Conservation (phyloP, 2,888 invertebrate species). For the Drosophila glabriapex region DNA sequence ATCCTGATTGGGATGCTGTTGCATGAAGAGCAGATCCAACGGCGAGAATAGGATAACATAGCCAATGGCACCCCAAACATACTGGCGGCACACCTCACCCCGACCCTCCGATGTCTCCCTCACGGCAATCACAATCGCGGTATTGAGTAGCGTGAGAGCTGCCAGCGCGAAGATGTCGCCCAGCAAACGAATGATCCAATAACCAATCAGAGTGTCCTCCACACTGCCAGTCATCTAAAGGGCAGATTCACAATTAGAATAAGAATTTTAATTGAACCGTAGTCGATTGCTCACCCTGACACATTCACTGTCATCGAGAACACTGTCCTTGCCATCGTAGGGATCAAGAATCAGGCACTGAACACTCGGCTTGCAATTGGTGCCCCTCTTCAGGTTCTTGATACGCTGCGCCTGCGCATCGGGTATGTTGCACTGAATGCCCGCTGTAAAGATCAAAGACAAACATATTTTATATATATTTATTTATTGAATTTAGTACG, state of each 20-base stretch:
- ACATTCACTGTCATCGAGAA: conserved; percentile 90
- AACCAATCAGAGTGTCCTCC: conserved; percentile 89
- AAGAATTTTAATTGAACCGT: background rate
- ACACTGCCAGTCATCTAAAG: conserved; percentile 87
- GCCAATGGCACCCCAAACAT: conserved; percentile 91
- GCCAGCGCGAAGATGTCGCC: conserved; percentile 92
- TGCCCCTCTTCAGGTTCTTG: conserved; percentile 79
- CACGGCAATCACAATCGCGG: conserved; percentile 93
- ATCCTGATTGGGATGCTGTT: conserved; percentile 75
- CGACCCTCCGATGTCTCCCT: conserved; percentile 92
- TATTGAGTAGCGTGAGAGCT: conserved; percentile 89
- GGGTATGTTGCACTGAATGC: conserved; percentile 89
- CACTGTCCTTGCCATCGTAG: conserved; percentile 89
- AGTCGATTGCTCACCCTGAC: conserved; percentile 81
- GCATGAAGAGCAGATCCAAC: conserved; percentile 85
- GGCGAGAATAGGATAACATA: conserved; percentile 89
- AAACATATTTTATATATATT: background rate
- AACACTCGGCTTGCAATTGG: conserved; percentile 88
- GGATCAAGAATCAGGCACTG: conserved; percentile 91
- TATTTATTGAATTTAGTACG: background rate
- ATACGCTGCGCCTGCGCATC: conserved; percentile 85
- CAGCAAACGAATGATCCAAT: conserved; percentile 89
- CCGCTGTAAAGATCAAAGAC: conserved; percentile 81
- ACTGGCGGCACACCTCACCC: conserved; percentile 92
- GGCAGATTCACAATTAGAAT: background rate